Evolutionary conservation across 2,113 vertebrate species (phyloP), one percentile per base, ranked within the genome.

Genomic region (Corythoichthys intestinalis): DNA sequence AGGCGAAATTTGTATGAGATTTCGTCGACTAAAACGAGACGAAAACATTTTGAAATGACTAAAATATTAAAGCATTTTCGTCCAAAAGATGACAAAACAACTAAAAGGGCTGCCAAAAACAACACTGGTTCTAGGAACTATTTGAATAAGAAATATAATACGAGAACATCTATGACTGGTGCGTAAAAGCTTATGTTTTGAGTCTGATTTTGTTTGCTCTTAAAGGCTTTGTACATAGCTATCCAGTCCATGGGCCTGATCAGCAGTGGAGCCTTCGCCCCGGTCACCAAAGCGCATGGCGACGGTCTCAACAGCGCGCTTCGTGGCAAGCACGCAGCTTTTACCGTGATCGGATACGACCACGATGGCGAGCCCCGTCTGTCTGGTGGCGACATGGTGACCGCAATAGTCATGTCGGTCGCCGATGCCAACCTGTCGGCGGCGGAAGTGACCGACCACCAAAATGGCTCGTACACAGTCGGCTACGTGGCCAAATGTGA

Each of bases 171-270:
- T 28, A 28, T 28, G 20, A 28, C 20, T 28, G 20, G 20, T 28
- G 20, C 20, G 20, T 28, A 28, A 28, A 28, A 28, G 20, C 20
- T 28, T 28, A 28, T 28, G 20, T 28, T 28, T 28, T 28, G 20
- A 28, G 20, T 28, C 20, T 28, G 2, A 13, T 20, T 41, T 38
- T 1, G 1, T 34, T 63, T 53, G 8, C 54, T 41, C 5, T 3
- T 38, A n/a, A 81, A 91, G 91, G 93, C 96, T 0, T 76, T 99
- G 53, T 94, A 94, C 67, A 93, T 96, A 2, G 96, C 97, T 86
- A 93, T 98, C 84, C 96, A 97, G 82, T 96, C 97, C 2, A 93
- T 99, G 78, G 97, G 97, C 38, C 93, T 98, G 6, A 96, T 99
- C 84, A 98, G 97, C 87, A 98, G 97, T 0, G 96, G 96, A 28